These are phyloP conservation scores for Parnassius glacialis DNA, from an alignment of 2,888 invertebrate species.

Conservation along the genomic window DNA sequence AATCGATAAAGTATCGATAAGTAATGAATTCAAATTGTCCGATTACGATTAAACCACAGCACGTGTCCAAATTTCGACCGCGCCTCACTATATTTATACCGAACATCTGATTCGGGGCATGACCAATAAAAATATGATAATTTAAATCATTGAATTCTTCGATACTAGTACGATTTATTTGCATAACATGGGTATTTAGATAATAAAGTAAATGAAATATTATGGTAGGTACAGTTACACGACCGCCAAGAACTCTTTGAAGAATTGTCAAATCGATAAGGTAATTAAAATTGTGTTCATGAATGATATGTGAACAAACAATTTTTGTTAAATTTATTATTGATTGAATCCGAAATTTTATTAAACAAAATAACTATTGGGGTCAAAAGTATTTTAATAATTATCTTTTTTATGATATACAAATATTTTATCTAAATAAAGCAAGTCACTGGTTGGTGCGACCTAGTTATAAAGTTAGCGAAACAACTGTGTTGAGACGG, in stretches of 20 bases:
- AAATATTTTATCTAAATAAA: too few species aligned
- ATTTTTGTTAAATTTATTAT: too few species aligned
- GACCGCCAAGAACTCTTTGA: background rate
- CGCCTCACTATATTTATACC: slow-evolving; percentile 12
- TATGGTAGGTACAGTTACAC: background rate
- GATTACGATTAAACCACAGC: slow-evolving; percentile 18
- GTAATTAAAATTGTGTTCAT: too few species aligned
- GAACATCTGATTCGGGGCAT: slow-evolving; percentile 8
- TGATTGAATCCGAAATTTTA: too few species aligned
- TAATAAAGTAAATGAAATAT: slow-evolving; percentile 14
- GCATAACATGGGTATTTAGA: slow-evolving; percentile 15
- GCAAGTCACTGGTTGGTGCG: too few species aligned
- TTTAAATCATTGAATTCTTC: slow-evolving; percentile 15
- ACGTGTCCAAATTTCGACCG: slow-evolving; percentile 15
- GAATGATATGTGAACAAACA: too few species aligned
- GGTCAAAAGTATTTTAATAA: too few species aligned
- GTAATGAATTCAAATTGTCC: slow-evolving; percentile 17
- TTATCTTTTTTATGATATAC: too few species aligned
- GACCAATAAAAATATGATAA: slow-evolving; percentile 17
- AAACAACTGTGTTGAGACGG: too few species aligned
- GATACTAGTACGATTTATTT: slow-evolving; percentile 16
- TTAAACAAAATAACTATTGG: too few species aligned
- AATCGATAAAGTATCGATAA: slow-evolving; percentile 18
- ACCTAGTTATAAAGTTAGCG: too few species aligned
- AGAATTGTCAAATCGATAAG: slow-evolving; percentile 1